Evolutionary conservation across 2,888 invertebrate species (phyloP).

Genomic region (Nomada flava): DNA sequence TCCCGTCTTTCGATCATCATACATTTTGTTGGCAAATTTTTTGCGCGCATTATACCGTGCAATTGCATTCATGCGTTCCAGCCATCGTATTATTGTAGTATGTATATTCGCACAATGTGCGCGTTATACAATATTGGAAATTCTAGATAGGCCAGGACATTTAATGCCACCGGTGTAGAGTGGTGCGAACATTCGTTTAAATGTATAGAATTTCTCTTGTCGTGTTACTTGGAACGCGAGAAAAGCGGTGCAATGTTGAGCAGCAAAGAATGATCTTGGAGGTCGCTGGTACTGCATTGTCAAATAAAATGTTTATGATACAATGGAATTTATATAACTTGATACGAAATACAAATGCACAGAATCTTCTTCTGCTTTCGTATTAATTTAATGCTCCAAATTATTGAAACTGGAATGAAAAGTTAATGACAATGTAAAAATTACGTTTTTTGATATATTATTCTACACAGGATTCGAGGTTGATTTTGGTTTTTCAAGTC

Average conservation of each 20-base stretch:
- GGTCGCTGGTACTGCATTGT: not conserved
- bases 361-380: too few species aligned
- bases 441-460: too few species aligned
- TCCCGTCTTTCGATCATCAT: not conserved
- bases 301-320: not conserved
- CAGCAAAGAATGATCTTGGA: slow-evolving; percentile 11
- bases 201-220: slow-evolving; percentile 57
- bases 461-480: too few species aligned
- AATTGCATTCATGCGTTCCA: not conserved
- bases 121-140: slow-evolving; percentile 56
- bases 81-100: not conserved
- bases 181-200: slow-evolving; percentile 38
- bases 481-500: too few species aligned
- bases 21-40: slow-evolving; percentile 15
- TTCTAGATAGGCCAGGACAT: slow-evolving; percentile 43
- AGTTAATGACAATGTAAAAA: not conserved
- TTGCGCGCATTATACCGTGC: not conserved
- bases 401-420: too few species aligned
- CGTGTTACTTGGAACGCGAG: slow-evolving; percentile 43
- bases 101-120: slow-evolving; percentile 5
- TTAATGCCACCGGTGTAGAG: slow-evolving; percentile 33
- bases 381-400: too few species aligned
- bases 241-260: slow-evolving; percentile 44
- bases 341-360: not conserved
- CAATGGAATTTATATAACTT: not conserved